Evolutionary conservation across 1,140 invertebrate genomes (phyloP).

Genomic region (Hermatobates lingyangjiaoensis): DNA sequence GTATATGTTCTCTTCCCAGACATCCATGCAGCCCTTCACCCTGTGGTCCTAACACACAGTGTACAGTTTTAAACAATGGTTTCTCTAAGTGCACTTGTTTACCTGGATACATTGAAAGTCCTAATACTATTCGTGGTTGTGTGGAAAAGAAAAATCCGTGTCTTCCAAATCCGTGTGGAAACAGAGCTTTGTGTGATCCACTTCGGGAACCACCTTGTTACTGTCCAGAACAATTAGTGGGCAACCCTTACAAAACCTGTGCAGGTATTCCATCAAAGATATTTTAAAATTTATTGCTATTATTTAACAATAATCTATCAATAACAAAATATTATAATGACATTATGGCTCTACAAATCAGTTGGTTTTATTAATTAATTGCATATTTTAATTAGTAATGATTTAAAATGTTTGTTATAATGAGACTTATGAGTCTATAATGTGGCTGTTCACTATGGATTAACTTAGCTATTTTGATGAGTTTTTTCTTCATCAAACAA

Average conservation of each 20-base stretch:
- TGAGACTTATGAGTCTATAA: too few species aligned
- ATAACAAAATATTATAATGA: too few species aligned
- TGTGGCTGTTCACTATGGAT: too few species aligned
- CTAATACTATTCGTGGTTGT: constrained; percentile 70
- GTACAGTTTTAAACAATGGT: constrained; percentile 55
- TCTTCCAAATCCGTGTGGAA: constrained; percentile 61
- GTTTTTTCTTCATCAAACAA: too few species aligned
- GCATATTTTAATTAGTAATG: too few species aligned
- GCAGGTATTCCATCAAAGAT: constrained; percentile 24
- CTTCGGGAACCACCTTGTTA: constrained; percentile 55
- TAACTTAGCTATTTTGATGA: too few species aligned
- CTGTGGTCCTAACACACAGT: constrained; percentile 74
- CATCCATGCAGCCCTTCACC: constrained; percentile 69
- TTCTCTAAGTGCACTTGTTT: constrained; percentile 74
- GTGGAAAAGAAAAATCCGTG: constrained; percentile 55
- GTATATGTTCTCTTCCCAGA: constrained; percentile 39
- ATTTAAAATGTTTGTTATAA: too few species aligned
- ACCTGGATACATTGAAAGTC: constrained; percentile 61
- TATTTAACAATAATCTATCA: too few species aligned
- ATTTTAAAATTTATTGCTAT: background rate
- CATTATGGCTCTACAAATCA: too few species aligned
- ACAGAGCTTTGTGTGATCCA: constrained; percentile 57
- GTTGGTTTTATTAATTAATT: too few species aligned
- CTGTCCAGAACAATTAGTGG: constrained; percentile 50
- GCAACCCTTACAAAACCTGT: constrained; percentile 60